Evolutionary conservation across 2,797 vertebrate genomes (phyloP).

Genomic region (Mormyrops boulengeri): DNA sequence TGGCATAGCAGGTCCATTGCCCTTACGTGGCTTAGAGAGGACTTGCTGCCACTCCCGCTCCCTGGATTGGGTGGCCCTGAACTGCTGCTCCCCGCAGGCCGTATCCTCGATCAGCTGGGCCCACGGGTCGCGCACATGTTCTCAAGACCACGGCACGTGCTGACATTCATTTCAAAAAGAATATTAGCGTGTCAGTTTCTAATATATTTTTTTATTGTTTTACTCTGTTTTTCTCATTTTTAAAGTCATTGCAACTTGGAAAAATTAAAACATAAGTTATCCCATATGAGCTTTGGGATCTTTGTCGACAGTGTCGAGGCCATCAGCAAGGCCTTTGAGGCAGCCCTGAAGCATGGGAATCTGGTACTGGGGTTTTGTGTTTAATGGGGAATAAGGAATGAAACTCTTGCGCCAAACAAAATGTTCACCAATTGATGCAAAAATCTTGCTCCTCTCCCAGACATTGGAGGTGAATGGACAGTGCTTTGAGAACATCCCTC

Average conservation of each 20-base stretch:
- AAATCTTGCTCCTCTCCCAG: slow-evolving; percentile 46
- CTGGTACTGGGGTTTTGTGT: slow-evolving; percentile 62
- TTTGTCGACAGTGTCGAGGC: slow-evolving; percentile 91
- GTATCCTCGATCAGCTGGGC: too few relatives aligned
- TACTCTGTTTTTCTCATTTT: neutral
- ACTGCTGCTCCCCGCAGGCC: too few relatives aligned
- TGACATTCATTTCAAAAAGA: neutral
- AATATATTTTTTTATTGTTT: neutral
- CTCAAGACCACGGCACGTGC: too few relatives aligned
- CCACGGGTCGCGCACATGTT: too few relatives aligned
- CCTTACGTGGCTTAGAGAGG: too few relatives aligned
- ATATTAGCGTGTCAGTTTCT: too few relatives aligned
- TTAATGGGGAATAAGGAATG: too few relatives aligned
- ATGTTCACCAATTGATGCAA: neutral
- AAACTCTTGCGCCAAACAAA: neutral
- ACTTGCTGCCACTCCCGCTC: too few relatives aligned
- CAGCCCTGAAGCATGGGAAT: slow-evolving; percentile 91
- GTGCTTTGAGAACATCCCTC: slow-evolving; percentile 96
- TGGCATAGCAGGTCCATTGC: too few relatives aligned
- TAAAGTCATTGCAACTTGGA: neutral
- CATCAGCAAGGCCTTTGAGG: slow-evolving; percentile 90
- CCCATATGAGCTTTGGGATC: slow-evolving; percentile 66
- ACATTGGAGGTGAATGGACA: slow-evolving; percentile 97
- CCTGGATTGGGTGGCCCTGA: too few relatives aligned
- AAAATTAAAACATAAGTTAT: neutral